phyloP scores from a whole-genome alignment of 2,113 vertebrate species.

The Microcebus jonahi region DNA sequence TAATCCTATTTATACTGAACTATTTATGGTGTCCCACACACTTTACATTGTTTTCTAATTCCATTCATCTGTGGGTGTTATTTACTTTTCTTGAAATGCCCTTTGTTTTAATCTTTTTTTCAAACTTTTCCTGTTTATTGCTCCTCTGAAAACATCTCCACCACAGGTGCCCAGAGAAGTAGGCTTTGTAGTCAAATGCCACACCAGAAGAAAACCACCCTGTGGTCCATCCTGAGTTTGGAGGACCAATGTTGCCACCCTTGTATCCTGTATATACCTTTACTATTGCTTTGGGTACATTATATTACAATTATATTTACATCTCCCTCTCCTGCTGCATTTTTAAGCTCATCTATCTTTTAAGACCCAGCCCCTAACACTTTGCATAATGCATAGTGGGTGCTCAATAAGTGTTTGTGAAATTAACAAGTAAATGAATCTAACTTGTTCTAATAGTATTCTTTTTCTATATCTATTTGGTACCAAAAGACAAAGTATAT shows the following conservation, averaged over 20 bases:
- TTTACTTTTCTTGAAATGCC: background rate
- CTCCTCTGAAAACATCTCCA: background rate
- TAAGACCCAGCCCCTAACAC: background rate
- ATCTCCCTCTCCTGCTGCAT: background rate
- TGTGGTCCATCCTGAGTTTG: background rate
- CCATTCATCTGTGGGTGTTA: background rate
- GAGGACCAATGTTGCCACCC: background rate
- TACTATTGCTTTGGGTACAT: background rate
- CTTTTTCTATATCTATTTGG: background rate
- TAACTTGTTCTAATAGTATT: background rate
- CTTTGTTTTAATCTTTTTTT: background rate
- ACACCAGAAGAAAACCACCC: background rate
- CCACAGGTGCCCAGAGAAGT: background rate
- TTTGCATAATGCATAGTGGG: background rate
- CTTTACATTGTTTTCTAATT: background rate
- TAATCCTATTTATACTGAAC: background rate
- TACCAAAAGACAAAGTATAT: background rate
- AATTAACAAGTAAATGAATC: background rate
- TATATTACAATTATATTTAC: background rate
- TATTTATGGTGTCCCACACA: background rate
- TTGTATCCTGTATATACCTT: background rate
- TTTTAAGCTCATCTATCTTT: background rate
- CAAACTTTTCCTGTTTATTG: background rate
- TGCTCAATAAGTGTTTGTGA: background rate
- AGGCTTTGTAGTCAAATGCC: background rate